Evolutionary conservation across 2,113 vertebrate species (phyloP), one percentile per base, ranked within the genome.

Genomic region (Nipponia nippon): DNA sequence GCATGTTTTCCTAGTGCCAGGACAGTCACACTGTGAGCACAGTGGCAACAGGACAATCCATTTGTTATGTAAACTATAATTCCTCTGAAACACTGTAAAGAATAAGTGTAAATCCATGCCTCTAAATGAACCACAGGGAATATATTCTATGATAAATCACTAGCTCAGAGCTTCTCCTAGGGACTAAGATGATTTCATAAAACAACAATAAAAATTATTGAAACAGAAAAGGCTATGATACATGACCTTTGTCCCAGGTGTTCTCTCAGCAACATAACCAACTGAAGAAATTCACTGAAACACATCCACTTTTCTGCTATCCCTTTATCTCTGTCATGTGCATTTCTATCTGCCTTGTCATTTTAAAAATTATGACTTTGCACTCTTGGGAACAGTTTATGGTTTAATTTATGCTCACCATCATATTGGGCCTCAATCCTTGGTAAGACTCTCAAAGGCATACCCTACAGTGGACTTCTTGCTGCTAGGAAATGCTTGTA

Each of bases 381-480:
- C 17, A 23, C 22, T 34, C 46, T 5, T 5, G 4, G 30, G 11
- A 36, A 21, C 7, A 16, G 22, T 15, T 87, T 21, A 3, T 14
- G 42, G 22, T 23, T 87, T 66, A 10, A 67, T 61, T 66, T 10
- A 5, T 46, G 38, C 38, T 49, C 58, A 32, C 58, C 50, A 15
- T 7, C 16, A 1, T 38, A 4, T 0, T 7, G 49, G 27, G 27
- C 50, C 49, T 30, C 42, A 6, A 1, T 10, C 15, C 12, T 9
- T 5, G 11, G 22, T 11, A 61, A n/a, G 34, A 32, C 6, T 46
- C 32, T 56, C 18, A 7, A 30, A 59, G 6, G 25, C 53, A 32
- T 13, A 8, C 14, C 61, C 46, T 55, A 22, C 13, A 12, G 32
- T 32, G 26, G 20, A 23, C 7, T 30, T 25, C 30, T 36, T 30